phyloP scores from a whole-genome alignment of 2,797 vertebrate genomes.

The Coendou prehensilis region DNA sequence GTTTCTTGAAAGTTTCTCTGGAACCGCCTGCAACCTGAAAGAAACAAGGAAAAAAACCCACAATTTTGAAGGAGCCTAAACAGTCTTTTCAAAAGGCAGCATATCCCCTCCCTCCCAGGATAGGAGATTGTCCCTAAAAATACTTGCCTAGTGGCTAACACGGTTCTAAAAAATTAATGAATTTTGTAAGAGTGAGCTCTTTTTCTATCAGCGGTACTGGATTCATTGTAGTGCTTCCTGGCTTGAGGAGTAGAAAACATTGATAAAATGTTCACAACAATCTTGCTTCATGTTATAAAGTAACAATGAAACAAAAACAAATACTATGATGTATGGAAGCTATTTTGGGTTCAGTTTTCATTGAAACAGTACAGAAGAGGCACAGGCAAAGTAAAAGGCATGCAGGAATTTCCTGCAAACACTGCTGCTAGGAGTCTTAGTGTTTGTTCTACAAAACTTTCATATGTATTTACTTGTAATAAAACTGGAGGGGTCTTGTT shows the following conservation, averaged over 20 bases:
- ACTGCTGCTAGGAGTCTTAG: not conserved
- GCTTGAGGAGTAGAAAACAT: not conserved
- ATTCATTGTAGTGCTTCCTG: slow-evolving; percentile 28
- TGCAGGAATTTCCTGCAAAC: not conserved
- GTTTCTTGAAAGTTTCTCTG: not conserved
- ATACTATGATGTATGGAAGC: not conserved
- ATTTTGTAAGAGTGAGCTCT: not conserved
- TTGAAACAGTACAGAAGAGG: not conserved
- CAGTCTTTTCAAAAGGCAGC: not conserved
- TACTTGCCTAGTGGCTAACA: not conserved
- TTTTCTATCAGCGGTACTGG: slow-evolving; percentile 54
- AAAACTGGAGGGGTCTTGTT: not conserved
- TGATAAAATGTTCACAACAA: not conserved
- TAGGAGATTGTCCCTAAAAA: not conserved
- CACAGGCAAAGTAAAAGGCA: not conserved
- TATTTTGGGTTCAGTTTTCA: not conserved
- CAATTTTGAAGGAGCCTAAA: not conserved
- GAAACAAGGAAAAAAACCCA: not conserved
- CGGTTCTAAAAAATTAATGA: not conserved
- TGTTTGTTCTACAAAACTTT: not conserved
- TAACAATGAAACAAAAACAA: slow-evolving; percentile 11
- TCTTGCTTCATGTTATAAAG: slow-evolving; percentile 16
- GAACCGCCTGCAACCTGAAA: not conserved
- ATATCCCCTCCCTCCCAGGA: not conserved
- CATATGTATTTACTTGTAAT: not conserved